Percentiles rank a stretch among this genome's conserved stretches.
These are phyloP conservation scores for Brachionus plicatilis DNA, from an alignment of 1,140 invertebrate species.

Conservation along the genomic window DNA sequence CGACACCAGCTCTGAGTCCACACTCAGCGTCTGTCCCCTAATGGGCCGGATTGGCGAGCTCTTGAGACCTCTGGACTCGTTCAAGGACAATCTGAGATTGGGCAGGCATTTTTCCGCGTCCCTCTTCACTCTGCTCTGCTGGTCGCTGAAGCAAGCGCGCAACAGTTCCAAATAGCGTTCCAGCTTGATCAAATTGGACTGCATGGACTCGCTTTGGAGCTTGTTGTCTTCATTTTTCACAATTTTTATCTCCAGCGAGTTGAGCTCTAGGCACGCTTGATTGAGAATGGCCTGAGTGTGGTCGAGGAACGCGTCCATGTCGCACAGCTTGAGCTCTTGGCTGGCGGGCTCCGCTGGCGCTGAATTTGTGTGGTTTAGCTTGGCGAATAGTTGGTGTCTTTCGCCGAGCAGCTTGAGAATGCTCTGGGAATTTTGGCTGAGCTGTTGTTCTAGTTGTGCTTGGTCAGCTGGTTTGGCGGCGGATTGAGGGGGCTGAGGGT, in stretches of 20 bases:
- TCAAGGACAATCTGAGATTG: background rate
- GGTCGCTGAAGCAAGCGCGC: background rate
- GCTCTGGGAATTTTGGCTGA: background rate
- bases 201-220: background rate
- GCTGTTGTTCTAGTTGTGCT: background rate
- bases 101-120: background rate
- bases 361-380: background rate
- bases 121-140: background rate
- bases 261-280: background rate
- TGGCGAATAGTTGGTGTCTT: background rate
- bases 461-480: background rate
- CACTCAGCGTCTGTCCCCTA: background rate
- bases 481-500: background rate
- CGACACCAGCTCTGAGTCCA: constrained; percentile 1
- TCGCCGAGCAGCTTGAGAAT: background rate
- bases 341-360: background rate
- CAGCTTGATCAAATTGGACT: background rate
- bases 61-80: background rate
- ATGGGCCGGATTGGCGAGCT: background rate
- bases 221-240: background rate
- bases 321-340: background rate
- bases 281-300: background rate
- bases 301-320: background rate
- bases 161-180: background rate
- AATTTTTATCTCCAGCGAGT: background rate